Conservation (phyloP, 2,797 vertebrate species). For the Perodicticus potto region DNA sequence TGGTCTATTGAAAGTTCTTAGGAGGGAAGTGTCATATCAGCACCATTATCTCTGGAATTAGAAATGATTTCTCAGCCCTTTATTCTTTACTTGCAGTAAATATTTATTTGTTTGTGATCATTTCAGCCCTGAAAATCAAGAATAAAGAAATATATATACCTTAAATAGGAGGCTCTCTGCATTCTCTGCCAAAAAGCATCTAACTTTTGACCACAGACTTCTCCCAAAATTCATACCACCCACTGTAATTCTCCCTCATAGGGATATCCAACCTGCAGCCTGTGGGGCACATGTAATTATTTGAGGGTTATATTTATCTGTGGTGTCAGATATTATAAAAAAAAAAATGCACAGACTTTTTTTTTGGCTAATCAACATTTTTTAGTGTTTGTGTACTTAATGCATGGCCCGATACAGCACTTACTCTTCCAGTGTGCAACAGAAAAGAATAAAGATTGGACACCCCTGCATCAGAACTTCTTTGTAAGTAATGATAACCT, state of each 20-base stretch:
- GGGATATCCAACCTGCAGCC: too few species aligned
- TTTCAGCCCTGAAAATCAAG: background rate
- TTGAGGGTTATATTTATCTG: too few species aligned
- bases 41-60: background rate
- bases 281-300: too few species aligned
- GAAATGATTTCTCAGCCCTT: slow-evolving; percentile 34
- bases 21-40: background rate
- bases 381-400: too few species aligned
- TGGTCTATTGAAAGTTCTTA: background rate
- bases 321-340: too few species aligned
- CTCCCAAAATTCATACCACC: background rate
- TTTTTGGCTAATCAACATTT: too few species aligned
- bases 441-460: too few species aligned
- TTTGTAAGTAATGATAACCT: background rate
- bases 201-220: background rate
- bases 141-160: background rate
- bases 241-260: background rate
- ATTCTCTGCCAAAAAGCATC: background rate
- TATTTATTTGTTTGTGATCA: background rate
- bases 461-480: too few species aligned
- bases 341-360: too few species aligned
- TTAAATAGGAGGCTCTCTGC: background rate
- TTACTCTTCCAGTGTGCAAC: too few species aligned
- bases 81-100: slow-evolving; percentile 52
- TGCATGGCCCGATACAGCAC: too few species aligned